These are phyloP conservation scores for Etheostoma cragini DNA, from an alignment of 2,113 vertebrate genomes.

Conservation along the genomic window DNA sequence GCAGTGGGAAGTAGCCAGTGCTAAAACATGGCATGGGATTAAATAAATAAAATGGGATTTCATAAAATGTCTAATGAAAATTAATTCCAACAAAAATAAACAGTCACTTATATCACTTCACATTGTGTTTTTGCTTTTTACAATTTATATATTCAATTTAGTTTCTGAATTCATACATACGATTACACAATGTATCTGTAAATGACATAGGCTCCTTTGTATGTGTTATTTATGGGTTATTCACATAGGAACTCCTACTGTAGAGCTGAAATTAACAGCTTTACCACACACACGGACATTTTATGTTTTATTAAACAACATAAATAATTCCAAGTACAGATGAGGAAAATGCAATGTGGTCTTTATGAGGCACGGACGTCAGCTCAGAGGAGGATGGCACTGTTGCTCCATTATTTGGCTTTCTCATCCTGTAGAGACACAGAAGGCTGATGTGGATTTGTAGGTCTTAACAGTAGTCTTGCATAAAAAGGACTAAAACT, in stretches of 20 bases:
- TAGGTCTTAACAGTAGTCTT: neutral
- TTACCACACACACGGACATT: neutral
- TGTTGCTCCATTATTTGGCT: conserved; percentile 28
- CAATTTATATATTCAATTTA: neutral
- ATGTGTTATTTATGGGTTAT: neutral
- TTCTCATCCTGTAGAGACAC: conserved; percentile 73
- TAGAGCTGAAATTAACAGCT: neutral
- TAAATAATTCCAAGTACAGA: neutral
- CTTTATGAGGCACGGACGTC: neutral
- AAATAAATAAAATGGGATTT: neutral
- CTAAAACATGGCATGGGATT: neutral
- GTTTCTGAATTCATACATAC: neutral
- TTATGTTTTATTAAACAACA: conserved; percentile 32
- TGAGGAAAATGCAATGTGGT: neutral
- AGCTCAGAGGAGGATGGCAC: neutral
- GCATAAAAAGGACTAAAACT: neutral
- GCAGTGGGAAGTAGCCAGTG: neutral
- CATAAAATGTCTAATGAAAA: neutral
- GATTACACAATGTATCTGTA: neutral
- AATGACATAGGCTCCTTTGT: neutral
- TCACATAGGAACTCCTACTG: too few species aligned
- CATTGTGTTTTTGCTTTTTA: neutral
- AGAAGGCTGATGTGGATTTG: neutral
- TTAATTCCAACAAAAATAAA: neutral
- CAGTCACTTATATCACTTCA: neutral